Conservation (phyloP, 1,140 invertebrate species). For the Conus betulinus region DNA sequence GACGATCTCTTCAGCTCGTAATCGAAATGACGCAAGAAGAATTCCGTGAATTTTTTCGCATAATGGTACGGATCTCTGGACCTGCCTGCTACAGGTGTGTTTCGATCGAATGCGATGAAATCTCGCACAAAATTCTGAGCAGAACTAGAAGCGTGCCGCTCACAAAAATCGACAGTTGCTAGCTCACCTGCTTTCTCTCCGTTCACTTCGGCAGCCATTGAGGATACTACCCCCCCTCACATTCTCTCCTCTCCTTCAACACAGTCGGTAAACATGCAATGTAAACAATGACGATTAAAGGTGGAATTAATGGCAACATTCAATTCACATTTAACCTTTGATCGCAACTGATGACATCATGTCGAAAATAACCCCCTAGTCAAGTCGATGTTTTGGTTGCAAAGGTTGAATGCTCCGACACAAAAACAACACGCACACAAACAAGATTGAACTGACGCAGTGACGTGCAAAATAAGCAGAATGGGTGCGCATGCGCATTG, state of each 20-base stretch:
- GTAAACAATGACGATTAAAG: background rate
- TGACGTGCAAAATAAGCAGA: constrained; percentile 42
- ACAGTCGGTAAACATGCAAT: background rate
- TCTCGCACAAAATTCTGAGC: constrained; percentile 91
- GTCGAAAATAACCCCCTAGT: background rate
- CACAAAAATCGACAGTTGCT: constrained; percentile 85
- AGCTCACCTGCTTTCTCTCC: constrained; percentile 54
- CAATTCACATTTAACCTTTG: background rate
- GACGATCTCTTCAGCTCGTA: constrained; percentile 60
- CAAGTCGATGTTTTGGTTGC: background rate
- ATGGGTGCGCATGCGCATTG: constrained; percentile 24
- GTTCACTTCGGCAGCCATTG: constrained; percentile 60
- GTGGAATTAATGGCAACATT: background rate
- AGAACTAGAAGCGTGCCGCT: constrained; percentile 88
- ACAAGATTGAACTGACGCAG: constrained; percentile 30
- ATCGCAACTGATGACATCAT: background rate
- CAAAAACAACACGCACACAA: constrained; percentile 18
- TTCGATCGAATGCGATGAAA: constrained; percentile 85
- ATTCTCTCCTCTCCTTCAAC: background rate
- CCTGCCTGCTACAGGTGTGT: constrained; percentile 81
- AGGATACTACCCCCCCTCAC: constrained; percentile 16
- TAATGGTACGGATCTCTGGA: constrained; percentile 79
- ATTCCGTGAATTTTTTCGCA: constrained; percentile 88
- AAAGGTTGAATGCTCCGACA: background rate
- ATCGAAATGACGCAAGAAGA: constrained; percentile 80